Base-by-base conservation (phyloP, 2,797 vertebrate genomes). In the Enoplosus armatus region DNA sequence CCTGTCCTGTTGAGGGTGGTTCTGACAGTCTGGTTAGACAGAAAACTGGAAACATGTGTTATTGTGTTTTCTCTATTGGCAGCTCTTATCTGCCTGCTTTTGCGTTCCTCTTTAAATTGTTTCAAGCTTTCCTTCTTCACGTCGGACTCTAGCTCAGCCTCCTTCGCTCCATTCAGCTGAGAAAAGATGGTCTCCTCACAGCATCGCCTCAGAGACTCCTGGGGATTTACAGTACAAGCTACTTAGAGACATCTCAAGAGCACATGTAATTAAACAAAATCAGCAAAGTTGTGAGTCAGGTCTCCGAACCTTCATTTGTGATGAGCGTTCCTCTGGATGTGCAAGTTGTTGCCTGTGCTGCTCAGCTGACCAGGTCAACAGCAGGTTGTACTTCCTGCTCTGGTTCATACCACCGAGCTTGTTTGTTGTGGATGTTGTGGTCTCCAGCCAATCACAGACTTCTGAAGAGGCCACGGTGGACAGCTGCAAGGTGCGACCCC, bases 401-500 rank as follows among this genome's bases (percentile, higher is more conserved):
- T n/a, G 66, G 1, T 8, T 74, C 35, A 22, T 41, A 9, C 54
- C 70, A 6, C 35, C 47, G 51, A 14, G 51, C 33, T n/a, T 39
- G 4, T 55, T 35, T 50, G 54, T 55, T 8, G 27, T 27, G 22
- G 64, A 75, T 16, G 85, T 80, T 8, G 85, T 89, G 41, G 54
- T 61, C 78, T 90, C 75, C 71, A 96, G 89, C 96, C 96, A 96
- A 68, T 91, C 79, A 66, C 94, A 96, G 77, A 94, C 26, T 8
- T 89, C 91, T 6, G 66, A 37, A 8, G 88, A 76, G 20, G 85
- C 85, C 11, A 86, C 77, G 8, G 93, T 89, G 7, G 96, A 93
- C 90, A 96, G 93, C 91, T 97, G 95, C 90, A 97, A 84, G 0
- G 93, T 94, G 20, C 78, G 88, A 69, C 96, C 96, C 97, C 96